A percentile compares a stretch with the other conserved stretches of the same genome.
phyloP scores from a whole-genome alignment of 2,797 vertebrate species.

The Phalanger gymnotis region DNA sequence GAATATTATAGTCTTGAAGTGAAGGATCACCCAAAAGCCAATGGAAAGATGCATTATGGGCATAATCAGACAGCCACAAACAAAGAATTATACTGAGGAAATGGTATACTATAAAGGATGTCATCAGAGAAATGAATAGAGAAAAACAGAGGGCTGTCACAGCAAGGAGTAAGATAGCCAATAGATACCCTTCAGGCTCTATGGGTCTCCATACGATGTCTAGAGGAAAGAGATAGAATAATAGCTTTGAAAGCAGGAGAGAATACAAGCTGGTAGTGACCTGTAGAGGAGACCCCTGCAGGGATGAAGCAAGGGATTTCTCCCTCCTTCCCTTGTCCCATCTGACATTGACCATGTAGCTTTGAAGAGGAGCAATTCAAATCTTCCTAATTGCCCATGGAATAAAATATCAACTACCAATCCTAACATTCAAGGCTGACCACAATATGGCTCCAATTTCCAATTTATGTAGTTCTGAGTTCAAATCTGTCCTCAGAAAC shows the following conservation, averaged over 20 bases:
- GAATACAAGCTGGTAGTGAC: not conserved
- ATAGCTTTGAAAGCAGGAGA: not conserved
- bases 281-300: not conserved
- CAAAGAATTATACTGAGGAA: not conserved
- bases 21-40: not conserved
- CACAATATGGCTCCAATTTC: not conserved
- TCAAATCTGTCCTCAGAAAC: not conserved
- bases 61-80: not conserved
- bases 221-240: not conserved
- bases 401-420: not conserved
- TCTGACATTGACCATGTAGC: not conserved
- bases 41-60: not conserved
- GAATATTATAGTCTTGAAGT: not conserved
- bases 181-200: not conserved
- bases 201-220: not conserved
- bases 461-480: not conserved
- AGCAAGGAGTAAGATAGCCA: not conserved
- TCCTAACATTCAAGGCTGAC: not conserved
- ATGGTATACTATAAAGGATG: not conserved
- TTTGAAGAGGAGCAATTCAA: not conserved
- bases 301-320: not conserved
- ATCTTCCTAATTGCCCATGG: not conserved
- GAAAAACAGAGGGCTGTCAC: not conserved
- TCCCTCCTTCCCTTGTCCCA: not conserved
- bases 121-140: not conserved